These are phyloP conservation scores for Gobius niger DNA, from an alignment of 2,113 vertebrate species.

Conservation along the genomic window DNA sequence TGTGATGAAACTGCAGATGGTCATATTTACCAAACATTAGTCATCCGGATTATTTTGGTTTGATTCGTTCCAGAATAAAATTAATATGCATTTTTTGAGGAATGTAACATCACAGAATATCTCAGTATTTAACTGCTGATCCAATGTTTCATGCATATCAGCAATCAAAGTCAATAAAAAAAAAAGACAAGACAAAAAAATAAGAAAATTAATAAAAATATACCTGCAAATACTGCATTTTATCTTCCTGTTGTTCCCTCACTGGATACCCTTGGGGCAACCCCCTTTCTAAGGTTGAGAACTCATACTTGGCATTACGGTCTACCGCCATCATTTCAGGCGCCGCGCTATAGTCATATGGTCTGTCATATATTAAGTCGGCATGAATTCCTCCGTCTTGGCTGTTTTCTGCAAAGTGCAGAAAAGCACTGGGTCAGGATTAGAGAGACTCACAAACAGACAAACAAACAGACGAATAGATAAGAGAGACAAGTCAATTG, in stretches of 20 bases:
- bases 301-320: conserved; percentile 86
- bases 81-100: conserved; percentile 36
- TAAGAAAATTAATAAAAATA: conserved; percentile 80
- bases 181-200: conserved; percentile 65
- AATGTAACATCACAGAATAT: conserved; percentile 53
- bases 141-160: conserved; percentile 77
- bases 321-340: conserved; percentile 85
- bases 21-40: conserved; percentile 74
- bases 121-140: conserved; percentile 26
- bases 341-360: conserved; percentile 82
- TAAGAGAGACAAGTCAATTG: conserved; percentile 75
- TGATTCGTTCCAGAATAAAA: conserved; percentile 40
- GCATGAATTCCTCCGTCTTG: conserved; percentile 83
- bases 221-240: conserved; percentile 96
- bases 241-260: conserved; percentile 85
- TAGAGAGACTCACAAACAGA: conserved; percentile 82
- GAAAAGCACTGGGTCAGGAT: conserved; percentile 83
- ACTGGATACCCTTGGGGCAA: conserved; percentile 82
- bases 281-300: conserved; percentile 86
- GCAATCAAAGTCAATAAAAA: conserved; percentile 55
- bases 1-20: conserved; percentile 64
- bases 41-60: conserved; percentile 59
- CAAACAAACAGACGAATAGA: conserved; percentile 81
- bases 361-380: conserved; percentile 85
- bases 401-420: conserved; percentile 87